phyloP scores from a whole-genome alignment of 2,113 vertebrate genomes.

The Leptobrachium ailaonicum region DNA sequence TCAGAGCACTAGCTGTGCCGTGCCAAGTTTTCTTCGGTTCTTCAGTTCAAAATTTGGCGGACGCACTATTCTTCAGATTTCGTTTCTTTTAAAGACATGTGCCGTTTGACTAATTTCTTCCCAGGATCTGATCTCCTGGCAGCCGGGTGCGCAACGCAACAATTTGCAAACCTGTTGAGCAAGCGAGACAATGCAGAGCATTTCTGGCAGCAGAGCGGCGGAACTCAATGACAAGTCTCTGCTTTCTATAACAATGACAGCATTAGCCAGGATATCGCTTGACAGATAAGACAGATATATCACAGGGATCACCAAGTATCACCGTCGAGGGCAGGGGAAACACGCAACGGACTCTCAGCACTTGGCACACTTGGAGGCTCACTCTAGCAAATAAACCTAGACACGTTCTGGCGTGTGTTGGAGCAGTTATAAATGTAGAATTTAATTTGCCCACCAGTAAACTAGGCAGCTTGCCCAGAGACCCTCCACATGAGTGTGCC shows the following conservation, averaged over 20 bases:
- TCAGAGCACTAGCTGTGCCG: too few species aligned
- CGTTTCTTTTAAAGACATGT: too few species aligned
- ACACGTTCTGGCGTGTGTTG: too few species aligned
- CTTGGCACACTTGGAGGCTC: not conserved
- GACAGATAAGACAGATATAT: not conserved
- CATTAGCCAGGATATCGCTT: not conserved
- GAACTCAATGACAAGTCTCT: not conserved
- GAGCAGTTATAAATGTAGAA: too few species aligned
- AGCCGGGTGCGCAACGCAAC: not conserved
- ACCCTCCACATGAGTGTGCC: too few species aligned
- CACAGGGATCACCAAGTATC: not conserved
- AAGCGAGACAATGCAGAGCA: not conserved
- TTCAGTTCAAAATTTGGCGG: too few species aligned
- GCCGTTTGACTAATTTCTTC: not conserved
- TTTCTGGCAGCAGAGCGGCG: not conserved
- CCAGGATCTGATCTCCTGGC: not conserved
- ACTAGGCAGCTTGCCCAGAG: too few species aligned
- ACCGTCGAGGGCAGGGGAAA: not conserved
- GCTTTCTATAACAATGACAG: slow-evolving; percentile 7
- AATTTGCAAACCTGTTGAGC: not conserved
- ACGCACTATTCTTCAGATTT: too few species aligned
- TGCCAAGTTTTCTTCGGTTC: too few species aligned
- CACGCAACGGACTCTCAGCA: not conserved
- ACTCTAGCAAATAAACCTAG: not conserved
- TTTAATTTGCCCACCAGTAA: too few species aligned